Base-by-base conservation (phyloP, 2,113 vertebrate genomes). In the Entomyzon cyanotis region DNA sequence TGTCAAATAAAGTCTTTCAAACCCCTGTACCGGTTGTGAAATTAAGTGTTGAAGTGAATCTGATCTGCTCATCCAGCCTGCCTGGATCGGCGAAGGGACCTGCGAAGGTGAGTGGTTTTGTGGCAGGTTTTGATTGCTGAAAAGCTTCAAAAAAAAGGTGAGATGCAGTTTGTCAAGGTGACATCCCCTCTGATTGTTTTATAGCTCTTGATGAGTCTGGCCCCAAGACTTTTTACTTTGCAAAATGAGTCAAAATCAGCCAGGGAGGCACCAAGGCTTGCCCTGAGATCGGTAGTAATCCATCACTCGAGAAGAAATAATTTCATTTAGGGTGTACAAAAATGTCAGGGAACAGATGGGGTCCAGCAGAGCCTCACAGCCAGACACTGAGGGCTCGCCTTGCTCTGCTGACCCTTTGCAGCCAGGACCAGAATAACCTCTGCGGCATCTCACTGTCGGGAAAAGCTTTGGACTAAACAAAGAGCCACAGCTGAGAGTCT, bases 1-100 rank as follows among this genome's bases (percentile, higher is more conserved):
- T 93, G 93, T 94, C 88, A 74, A 96, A 97, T 97, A 97, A 97
- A 97, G 81, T 55, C 93, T 94, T 96, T 94, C 81, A 87, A 97
- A 85, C 74, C 89, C 94, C 55, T 35, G 73, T 39, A n/a, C 63
- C 84, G 63, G 46, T 12, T 84, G 89, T 94, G 86, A 75, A 73
- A 84, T 22, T 41, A 5, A 12, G 74, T 42, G 41, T 78, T 33
- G 56, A 27, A 71, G 86, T n/a, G 84, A 89, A 55, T 42, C 75
- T 2, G 0, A 49, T 68, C 80, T 39, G 55, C 71, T 76, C 7
- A 9, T n/a, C 67, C 37, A 52, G 46, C 56, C 83, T 42, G 63
- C 55, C 10, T 8, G 27, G 37, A 12, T 52, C 46, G 23, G 2
- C 0, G 68, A 52, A 89, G 33, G 8, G 15, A 24, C 31, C 56